phyloP scores from a whole-genome alignment of 2,113 vertebrate species.

The Nothoprocta pentlandii region DNA sequence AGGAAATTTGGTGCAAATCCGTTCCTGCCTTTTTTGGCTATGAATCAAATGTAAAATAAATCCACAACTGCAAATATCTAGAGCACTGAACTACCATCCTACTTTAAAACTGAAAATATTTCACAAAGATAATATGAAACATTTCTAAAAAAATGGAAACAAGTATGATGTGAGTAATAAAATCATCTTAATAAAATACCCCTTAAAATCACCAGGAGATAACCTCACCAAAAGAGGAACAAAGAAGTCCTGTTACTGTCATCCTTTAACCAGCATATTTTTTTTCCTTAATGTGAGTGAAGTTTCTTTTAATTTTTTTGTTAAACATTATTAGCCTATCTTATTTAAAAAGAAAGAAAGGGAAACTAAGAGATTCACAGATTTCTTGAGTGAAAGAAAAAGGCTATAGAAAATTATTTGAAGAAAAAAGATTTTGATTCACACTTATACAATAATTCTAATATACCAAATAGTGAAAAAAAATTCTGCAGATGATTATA shows the following conservation, averaged over 20 bases:
- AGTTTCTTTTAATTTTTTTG: not conserved
- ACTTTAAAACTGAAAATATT: not conserved
- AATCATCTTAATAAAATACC: slow-evolving; percentile 22
- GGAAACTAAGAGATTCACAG: not conserved
- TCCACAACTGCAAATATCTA: not conserved
- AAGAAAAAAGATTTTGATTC: not conserved
- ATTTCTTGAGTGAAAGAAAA: not conserved
- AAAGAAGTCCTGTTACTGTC: not conserved
- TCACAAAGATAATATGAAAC: not conserved
- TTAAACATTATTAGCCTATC: not conserved
- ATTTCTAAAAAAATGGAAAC: not conserved
- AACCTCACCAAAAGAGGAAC: not conserved
- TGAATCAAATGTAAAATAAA: slow-evolving; percentile 19
- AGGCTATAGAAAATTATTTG: not conserved
- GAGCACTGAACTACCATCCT: not conserved
- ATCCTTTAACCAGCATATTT: not conserved
- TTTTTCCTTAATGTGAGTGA: slow-evolving; percentile 1
- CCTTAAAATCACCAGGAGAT: not conserved
- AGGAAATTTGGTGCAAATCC: slow-evolving; percentile 43
- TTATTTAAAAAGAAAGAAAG: not conserved
- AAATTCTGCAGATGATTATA: not conserved
- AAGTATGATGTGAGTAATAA: not conserved
- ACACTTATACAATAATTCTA: not conserved
- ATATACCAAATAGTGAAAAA: not conserved
- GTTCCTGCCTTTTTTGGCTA: not conserved